Evolutionary conservation across 1,140 invertebrate species (phyloP), one percentile per base, ranked within the genome.

Genomic region (Cyclargus thomasi): DNA sequence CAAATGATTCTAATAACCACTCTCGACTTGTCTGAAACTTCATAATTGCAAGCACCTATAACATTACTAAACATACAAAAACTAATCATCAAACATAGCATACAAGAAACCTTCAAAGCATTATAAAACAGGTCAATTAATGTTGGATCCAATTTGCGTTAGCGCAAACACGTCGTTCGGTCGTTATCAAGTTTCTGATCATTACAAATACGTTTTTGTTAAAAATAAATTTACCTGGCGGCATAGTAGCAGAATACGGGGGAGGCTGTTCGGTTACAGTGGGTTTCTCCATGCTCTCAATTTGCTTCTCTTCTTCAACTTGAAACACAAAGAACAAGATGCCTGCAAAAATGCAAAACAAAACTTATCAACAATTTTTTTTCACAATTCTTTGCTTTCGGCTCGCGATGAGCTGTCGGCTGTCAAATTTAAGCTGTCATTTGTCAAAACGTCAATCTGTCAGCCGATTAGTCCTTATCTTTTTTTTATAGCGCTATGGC

Each of bases 201-300:
- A 18, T 20, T 20, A 55, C 4, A 55, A 20, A 55, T n/a, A 55
- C 7, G 39, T 47, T 18, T 55, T 29, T 29, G 29, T 29, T 29
- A 0, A 29, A 29, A 29, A 29, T 2, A 11, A 22, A 55, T 67
- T 70, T 80, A 87, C 85, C 82, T 78, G 74, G 75, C 36, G 74
- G 78, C 35, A 79, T 70, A 16, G 81, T 67, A 1, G 86, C 79
- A 1, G 80, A 82, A 65, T 88, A 88, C 14, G 86, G 86, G 1
- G 86, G 86, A 5, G 86, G 86, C 29, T 82, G 77, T 2, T 88
- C 86, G 20, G 80, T 84, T 53, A 85, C 77, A 17, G 75, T 79
- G 20, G 79, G 84, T 66, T 88, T 88, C 18, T 88, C 84, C 86
- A 88, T 88, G 67, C 70, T 79, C 20, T 47, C 55, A 64, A 65